These are phyloP conservation scores for Platanista minor DNA, from an alignment of 2,113 vertebrate species.

Conservation along the genomic window DNA sequence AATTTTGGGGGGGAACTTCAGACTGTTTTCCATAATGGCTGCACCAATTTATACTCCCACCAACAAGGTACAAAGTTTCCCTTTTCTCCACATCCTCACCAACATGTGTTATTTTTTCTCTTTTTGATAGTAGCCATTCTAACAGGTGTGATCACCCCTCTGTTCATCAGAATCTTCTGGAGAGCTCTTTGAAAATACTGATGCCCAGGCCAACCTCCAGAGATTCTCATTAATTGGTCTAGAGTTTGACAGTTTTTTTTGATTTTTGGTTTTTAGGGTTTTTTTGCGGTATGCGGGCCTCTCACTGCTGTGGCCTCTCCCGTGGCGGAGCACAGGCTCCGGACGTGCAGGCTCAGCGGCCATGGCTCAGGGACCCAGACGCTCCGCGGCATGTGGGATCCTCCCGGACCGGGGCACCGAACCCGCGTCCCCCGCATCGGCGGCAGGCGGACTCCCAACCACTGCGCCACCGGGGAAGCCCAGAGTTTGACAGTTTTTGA, in stretches of 20 bases:
- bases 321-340: too few species aligned
- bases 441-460: too few species aligned
- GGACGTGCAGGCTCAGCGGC: too few species aligned
- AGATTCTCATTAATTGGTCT: not conserved
- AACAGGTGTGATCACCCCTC: not conserved
- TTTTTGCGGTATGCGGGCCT: too few species aligned
- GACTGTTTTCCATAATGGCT: not conserved
- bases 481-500: not conserved
- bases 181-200: not conserved
- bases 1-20: not conserved
- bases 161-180: not conserved
- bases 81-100: not conserved
- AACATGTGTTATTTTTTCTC: not conserved
- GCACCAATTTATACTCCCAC: not conserved
- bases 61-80: not conserved
- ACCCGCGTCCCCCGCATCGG: too few species aligned
- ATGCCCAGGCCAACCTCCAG: not conserved
- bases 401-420: too few species aligned
- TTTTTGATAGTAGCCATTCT: not conserved
- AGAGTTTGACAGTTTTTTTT: not conserved
- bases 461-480: too few species aligned
- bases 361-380: too few species aligned
- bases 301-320: too few species aligned
- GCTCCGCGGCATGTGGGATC: too few species aligned
- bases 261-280: too few species aligned